phyloP scores from a whole-genome alignment of 1,140 invertebrate species.

The Marisa cornuarietis region DNA sequence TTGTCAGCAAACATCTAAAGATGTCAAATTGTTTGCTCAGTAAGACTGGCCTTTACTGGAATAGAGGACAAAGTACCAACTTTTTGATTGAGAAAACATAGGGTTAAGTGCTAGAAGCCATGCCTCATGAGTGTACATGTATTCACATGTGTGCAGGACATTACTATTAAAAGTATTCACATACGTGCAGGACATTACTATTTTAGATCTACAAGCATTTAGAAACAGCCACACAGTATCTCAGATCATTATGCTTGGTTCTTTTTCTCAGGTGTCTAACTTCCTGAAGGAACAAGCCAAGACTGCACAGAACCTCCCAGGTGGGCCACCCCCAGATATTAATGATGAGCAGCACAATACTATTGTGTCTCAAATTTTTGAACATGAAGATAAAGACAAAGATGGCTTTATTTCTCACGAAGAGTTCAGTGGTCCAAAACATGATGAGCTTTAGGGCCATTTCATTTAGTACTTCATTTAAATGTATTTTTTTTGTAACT shows the following conservation, averaged over 20 bases:
- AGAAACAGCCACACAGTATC: neutral
- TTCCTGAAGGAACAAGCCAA: constrained; percentile 35
- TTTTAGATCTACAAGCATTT: too few species aligned
- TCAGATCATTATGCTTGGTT: neutral
- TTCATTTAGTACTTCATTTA: neutral
- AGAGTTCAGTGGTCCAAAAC: constrained; percentile 95
- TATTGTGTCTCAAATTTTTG: constrained; percentile 95
- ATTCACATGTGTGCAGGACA: too few species aligned
- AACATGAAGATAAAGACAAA: constrained; percentile 77
- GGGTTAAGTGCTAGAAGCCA: too few species aligned
- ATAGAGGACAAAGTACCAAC: too few species aligned
- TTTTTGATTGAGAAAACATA: too few species aligned
- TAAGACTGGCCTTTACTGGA: too few species aligned
- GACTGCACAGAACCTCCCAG: constrained; percentile 1
- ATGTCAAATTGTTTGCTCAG: too few species aligned
- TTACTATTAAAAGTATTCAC: too few species aligned
- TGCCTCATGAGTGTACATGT: too few species aligned
- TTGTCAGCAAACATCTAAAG: too few species aligned
- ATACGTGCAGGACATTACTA: too few species aligned
- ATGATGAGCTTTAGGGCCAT: constrained; percentile 85
- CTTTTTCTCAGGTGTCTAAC: constrained; percentile 26
- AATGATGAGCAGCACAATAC: constrained; percentile 80
- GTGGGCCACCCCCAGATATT: neutral
- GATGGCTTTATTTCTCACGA: constrained; percentile 91
- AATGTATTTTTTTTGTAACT: too few species aligned